These are phyloP conservation scores for Eledone cirrhosa DNA, from an alignment of 2,888 invertebrate genomes.

Conservation along the genomic window DNA sequence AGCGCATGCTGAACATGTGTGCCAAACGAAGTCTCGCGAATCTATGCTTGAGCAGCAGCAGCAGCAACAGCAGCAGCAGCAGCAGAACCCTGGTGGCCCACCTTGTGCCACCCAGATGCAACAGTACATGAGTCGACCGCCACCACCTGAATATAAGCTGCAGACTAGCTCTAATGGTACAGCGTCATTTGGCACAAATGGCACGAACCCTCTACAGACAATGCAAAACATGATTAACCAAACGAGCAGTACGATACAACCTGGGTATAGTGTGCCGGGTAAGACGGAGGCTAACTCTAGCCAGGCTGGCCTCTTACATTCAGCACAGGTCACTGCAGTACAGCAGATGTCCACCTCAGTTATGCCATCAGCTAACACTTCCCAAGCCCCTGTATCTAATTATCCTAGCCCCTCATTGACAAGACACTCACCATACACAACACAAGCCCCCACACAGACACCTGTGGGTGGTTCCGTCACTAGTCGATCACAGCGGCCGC, in stretches of 20 bases:
- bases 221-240: slow-evolving; percentile 71
- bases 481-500: slow-evolving; percentile 37
- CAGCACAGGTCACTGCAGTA: slow-evolving; percentile 54
- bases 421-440: slow-evolving; percentile 47
- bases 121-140: slow-evolving; percentile 73
- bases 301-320: slow-evolving; percentile 48
- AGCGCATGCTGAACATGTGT: slow-evolving; percentile 14
- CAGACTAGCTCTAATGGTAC: slow-evolving; percentile 41
- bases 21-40: slow-evolving; percentile 24
- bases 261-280: slow-evolving; percentile 48
- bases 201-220: slow-evolving; percentile 60
- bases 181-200: slow-evolving; percentile 35
- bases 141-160: slow-evolving; percentile 84
- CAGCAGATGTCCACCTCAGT: slow-evolving; percentile 43
- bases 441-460: slow-evolving; percentile 40
- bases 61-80: slow-evolving; percentile 31
- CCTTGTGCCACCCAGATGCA: slow-evolving; percentile 57
- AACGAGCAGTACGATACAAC: slow-evolving; percentile 44
- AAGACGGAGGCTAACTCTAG: slow-evolving; percentile 50
- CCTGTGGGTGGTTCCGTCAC: slow-evolving; percentile 39
- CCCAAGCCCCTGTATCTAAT: slow-evolving; percentile 32
- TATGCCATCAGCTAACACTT: slow-evolving; percentile 27
- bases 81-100: slow-evolving; percentile 32
- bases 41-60: slow-evolving; percentile 25
- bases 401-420: slow-evolving; percentile 45